Conservation (phyloP, 2,888 invertebrate species). For the Parasteatoda lunata region DNA sequence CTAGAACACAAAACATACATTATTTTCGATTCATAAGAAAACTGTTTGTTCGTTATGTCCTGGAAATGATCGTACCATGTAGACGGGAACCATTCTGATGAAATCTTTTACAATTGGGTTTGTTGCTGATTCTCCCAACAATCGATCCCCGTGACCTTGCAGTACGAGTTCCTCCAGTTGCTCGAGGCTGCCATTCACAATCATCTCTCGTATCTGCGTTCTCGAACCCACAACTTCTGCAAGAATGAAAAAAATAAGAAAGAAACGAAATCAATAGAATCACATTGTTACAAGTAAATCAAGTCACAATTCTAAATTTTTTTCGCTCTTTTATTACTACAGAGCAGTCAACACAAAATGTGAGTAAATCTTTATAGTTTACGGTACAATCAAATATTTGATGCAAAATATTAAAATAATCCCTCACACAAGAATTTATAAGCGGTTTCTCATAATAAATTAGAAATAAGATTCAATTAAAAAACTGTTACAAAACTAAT, state of each 20-base stretch:
- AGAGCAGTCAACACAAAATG: too few species aligned
- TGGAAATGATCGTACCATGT: slow-evolving; percentile 78
- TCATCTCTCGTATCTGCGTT: slow-evolving; percentile 71
- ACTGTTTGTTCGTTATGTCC: neutral
- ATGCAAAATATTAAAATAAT: too few species aligned
- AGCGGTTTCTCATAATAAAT: too few species aligned
- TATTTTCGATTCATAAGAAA: neutral
- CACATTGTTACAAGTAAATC: too few species aligned
- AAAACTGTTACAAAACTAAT: too few species aligned
- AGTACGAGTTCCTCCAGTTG: slow-evolving; percentile 90
- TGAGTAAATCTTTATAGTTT: too few species aligned
- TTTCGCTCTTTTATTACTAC: too few species aligned
- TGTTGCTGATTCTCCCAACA: slow-evolving; percentile 81
- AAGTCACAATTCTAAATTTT: too few species aligned
- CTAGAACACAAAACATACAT: slow-evolving; percentile 61
- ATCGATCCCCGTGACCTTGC: slow-evolving; percentile 89
- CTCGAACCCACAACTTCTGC: slow-evolving; percentile 62
- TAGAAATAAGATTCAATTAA: too few species aligned
- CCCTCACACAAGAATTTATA: too few species aligned
- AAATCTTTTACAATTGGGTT: slow-evolving; percentile 82
- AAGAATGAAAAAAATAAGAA: neutral
- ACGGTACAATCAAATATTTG: too few species aligned
- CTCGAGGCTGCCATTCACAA: slow-evolving; percentile 84
- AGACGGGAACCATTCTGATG: slow-evolving; percentile 87
- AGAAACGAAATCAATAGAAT: too few species aligned